A percentile compares a stretch with the other conserved stretches of the same genome.
These are phyloP conservation scores for Orthonyx spaldingii DNA, from an alignment of 2,113 vertebrate species.

Conservation along the genomic window DNA sequence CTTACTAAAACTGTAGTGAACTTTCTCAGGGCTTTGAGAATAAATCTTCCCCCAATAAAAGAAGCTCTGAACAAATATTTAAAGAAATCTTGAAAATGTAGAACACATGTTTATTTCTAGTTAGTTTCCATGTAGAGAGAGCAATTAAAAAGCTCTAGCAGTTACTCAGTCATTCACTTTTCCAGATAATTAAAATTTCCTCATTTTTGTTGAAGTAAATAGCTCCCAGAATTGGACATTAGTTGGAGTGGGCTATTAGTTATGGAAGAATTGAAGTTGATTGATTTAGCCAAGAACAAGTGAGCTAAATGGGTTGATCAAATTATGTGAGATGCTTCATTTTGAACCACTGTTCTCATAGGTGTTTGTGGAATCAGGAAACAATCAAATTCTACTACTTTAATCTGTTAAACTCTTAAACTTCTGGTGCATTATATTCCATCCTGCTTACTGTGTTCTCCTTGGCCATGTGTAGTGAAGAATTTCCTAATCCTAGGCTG, in stretches of 20 bases:
- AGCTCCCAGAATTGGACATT: not conserved
- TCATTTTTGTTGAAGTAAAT: not conserved
- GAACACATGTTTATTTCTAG: not conserved
- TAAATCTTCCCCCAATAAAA: not conserved
- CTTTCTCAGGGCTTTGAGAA: not conserved
- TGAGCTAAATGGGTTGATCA: not conserved
- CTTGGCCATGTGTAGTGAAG: not conserved
- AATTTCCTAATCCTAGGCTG: not conserved
- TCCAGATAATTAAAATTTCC: not conserved
- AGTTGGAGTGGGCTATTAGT: not conserved
- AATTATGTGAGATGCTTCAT: not conserved
- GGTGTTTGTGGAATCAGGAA: not conserved
- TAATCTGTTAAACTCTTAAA: not conserved
- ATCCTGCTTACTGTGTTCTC: not conserved
- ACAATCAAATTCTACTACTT: not conserved
- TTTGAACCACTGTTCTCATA: not conserved
- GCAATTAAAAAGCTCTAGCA: not conserved
- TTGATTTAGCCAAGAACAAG: not conserved
- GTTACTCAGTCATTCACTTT: not conserved
- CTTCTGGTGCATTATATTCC: not conserved
- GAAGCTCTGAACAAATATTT: not conserved
- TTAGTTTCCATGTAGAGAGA: not conserved
- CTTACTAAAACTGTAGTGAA: not conserved
- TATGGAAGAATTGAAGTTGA: not conserved
- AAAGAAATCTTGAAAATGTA: not conserved